phyloP scores from a whole-genome alignment of 2,797 vertebrate genomes.

The Falco naumanni region DNA sequence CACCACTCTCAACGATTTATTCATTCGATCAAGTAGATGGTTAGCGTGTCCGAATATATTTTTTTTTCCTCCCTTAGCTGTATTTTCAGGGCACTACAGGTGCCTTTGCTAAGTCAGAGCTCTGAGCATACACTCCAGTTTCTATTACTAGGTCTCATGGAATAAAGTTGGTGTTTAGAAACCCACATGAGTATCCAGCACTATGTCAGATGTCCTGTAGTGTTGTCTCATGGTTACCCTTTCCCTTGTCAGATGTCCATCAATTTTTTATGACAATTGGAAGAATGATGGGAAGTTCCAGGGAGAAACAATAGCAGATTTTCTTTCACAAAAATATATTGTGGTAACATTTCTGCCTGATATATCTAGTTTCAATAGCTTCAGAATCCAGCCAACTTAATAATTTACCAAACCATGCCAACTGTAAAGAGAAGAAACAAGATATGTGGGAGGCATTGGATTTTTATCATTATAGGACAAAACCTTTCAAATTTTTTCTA shows the following conservation, averaged over 20 bases:
- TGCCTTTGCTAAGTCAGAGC: neutral
- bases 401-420: constrained; percentile 22
- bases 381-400: neutral
- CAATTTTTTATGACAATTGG: neutral
- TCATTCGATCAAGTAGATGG: neutral
- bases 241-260: neutral
- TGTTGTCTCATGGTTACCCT: neutral
- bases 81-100: neutral
- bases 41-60: neutral
- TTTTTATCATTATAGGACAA: constrained; percentile 46
- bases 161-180: neutral
- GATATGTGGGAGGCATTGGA: constrained; percentile 19
- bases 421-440: neutral
- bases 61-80: neutral
- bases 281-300: neutral
- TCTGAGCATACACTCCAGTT: neutral
- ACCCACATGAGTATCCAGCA: neutral
- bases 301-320: neutral
- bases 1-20: neutral
- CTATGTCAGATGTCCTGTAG: neutral
- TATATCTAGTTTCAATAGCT: neutral
- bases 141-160: neutral
- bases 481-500: neutral
- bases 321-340: neutral
- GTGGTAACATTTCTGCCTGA: neutral